A percentile compares a stretch with the other conserved stretches of the same genome.
Evolutionary conservation across 1,140 invertebrate genomes (phyloP).

Genomic region (Limonius californicus): DNA sequence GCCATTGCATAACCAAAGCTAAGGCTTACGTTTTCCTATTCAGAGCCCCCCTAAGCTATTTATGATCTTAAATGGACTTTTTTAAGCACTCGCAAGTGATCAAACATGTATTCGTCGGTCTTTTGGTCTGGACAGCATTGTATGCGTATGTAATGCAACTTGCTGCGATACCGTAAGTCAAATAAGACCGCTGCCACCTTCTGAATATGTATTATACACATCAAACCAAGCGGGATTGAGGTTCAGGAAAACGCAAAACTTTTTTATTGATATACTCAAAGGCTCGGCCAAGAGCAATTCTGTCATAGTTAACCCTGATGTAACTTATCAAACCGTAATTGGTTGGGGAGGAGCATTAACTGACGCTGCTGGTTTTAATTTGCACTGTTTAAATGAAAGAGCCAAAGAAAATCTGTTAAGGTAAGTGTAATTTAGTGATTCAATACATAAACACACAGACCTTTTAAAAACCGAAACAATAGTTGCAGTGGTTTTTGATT

Average conservation of each 20-base stretch:
- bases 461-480: too few species aligned
- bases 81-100: too few species aligned
- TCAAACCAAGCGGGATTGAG: neutral
- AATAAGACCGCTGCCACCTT: neutral
- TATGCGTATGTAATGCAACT: conserved; percentile 82
- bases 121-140: conserved; percentile 41
- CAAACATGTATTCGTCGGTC: conserved; percentile 12
- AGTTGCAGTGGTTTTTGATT: too few species aligned
- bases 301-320: neutral
- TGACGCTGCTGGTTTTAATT: conserved; percentile 77
- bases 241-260: neutral
- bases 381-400: conserved; percentile 53
- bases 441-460: neutral
- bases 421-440: neutral
- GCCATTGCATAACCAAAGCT: too few species aligned
- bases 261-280: too few species aligned
- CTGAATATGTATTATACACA: neutral
- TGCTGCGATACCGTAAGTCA: conserved; percentile 73
- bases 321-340: conserved; percentile 28
- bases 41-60: too few species aligned
- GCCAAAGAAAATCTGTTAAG: conserved; percentile 55
- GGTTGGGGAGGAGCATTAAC: conserved; percentile 58
- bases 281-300: neutral
- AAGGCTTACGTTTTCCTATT: too few species aligned
- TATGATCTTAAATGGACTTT: too few species aligned